Base-by-base conservation (phyloP, 2,888 invertebrate genomes). In the Camponotus fellah region DNA sequence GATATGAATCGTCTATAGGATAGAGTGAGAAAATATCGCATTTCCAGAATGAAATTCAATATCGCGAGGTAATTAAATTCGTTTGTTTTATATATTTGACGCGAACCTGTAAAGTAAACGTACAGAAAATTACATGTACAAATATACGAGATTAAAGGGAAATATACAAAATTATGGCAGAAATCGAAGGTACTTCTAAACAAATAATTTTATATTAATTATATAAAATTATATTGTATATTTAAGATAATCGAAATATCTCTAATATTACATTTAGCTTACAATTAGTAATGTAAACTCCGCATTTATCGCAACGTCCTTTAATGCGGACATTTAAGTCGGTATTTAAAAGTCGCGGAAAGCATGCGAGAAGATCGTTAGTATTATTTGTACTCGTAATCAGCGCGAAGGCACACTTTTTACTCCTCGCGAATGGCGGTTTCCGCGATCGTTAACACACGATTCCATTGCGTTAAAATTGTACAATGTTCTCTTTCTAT, bases 391-490 rank as follows among this genome's bases (percentile, higher is more conserved):
- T 77, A 77, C 34, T 60, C 10, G 43, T 56, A 58, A 79, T 71
- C 79, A 60, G 56, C 32, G 58, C 79, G 21, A 65, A 65, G 26
- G 34, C 26, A 40, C 17, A 68, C 74, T 71, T 79, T 72, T 79
- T 43, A 56, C 8, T 17, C 12, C 2, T 10, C 21, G 43, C 72
- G 53, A 65, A 53, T n/a, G 71, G 14, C 40, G 21, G 34, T 79
- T 79, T 72, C 34, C 79, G 34, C 79, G 79, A 21, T 79, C 43
- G 74, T 79, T 72, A 43, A 77, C 32, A 56, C 53, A 56, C 14
- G 43, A 21, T 72, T 14, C 14, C 12, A 58, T 53, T 66, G 69
- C 37, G 26, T 43, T 71, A 71, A 79, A 56, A 4, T 69, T 34
- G 32, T 43, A 66, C 34, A 65, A 37, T 17, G 1, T 3, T n/a